Base-by-base conservation (phyloP, 2,888 invertebrate species). In the Amiota mariae region DNA sequence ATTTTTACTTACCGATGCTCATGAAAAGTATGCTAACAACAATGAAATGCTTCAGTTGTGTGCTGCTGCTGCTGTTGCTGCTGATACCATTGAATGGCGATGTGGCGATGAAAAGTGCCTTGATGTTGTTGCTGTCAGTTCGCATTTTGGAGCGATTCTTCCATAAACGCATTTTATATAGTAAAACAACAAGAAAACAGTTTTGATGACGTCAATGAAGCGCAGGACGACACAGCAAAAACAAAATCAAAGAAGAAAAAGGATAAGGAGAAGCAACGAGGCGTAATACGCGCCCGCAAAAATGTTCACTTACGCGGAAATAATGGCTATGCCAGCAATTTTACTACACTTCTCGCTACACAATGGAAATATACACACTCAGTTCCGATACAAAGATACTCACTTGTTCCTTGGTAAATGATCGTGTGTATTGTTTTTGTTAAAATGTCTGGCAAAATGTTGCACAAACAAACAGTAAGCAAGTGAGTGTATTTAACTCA, bases 221-320 rank as follows among this genome's bases (percentile, higher is more conserved):
- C 36, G 36, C 36, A 36, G 36, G 36, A 36, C 36, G 36, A 36
- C 36, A 36, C 36, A 36, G 36, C 36, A 36, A 2, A 6, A n/a
- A n/a, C n/a, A n/a, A 36, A 36, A 36, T 36, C 0, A 6, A 36
- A 24, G 3, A 36, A 36, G 36, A 36, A 36, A 6, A 36, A 36
- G 6, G 36, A 36, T 36, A 36, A 36, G 36, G 36, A 36, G 6
- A 36, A 36, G 4, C 36, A 36, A 6, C 36, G 36, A 36, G 6
- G 36, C 36, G 36, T 36, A 4, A 36, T 36, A 36, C 36, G 36
- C 36, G 36, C 36, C 36, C 36, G 75, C 72, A 72, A 76, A 77
- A 84, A 75, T 81, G 85, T 85, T 80, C 84, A 81, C 76, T 85
- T 85, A 81, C 82, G 79, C 81, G 81, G 82, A 83, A 82, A 84